Base-by-base conservation (phyloP, 1,140 invertebrate species). In the Euborellia annulipes region DNA sequence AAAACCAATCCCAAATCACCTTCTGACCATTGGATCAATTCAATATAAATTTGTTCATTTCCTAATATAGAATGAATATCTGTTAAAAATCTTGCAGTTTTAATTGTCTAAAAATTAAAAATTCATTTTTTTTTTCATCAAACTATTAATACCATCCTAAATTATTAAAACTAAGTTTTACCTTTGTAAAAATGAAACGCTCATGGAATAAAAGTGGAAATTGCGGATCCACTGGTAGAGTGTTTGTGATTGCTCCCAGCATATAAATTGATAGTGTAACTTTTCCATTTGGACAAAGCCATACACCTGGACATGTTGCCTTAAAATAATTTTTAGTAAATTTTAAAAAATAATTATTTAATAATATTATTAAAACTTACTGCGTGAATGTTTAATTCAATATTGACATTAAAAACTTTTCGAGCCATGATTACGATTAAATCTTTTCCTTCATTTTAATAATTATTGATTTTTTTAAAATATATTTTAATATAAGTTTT, bases 281-380 rank as follows among this genome's bases (percentile, higher is more conserved):
- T 57, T 71, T 70, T 2, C 78, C 79, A 61, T 75, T 78, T 43
- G 76, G 73, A 61, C 78, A 81, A 2, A 82, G 53, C 75, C 78
- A 81, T 21, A 81, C 78, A 22, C 79, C 79, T 8, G 79, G 79
- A 64, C 78, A 81, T 49, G 75, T 75, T 20, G 81, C 65, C 77
- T 81, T 50, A 27, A 65, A 60, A 48, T 34, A 41, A 44, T 42
- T 19, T 36, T 11, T 11, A 27, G 46, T 32, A 16, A 9, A 32
- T 30, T 19, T 18, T 42, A 42, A 36, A n/a, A 22, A 23, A 17
- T 42, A 42, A 52, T 22, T 14, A 23, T 11, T 32, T 43, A 40
- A 46, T 11, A 36, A 27, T n/a, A n/a, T n/a, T n/a, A n/a, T n/a
- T n/a, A 27, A 27, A 27, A 27, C 23, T 27, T 27, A 27, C 23